Conservation (phyloP, 2,113 vertebrate genomes). For the Seriola quinqueradiata region DNA sequence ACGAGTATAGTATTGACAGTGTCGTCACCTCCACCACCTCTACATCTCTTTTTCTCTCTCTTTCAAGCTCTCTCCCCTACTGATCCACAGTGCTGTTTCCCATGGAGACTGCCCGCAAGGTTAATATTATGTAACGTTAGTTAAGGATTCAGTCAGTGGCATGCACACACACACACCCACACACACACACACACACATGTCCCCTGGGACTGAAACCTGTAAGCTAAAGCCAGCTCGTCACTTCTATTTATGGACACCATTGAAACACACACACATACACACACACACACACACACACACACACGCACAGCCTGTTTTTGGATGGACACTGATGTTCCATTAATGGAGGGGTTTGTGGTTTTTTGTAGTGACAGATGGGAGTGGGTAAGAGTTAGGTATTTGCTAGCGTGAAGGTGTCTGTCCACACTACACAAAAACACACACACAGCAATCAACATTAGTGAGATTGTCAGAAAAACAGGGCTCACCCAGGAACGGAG, state of each 20-base stretch:
- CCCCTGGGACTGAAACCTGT: conserved; percentile 61
- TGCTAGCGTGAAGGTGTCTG: conserved; percentile 29
- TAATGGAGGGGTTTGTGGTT: conserved; percentile 7
- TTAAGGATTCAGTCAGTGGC: conserved; percentile 56
- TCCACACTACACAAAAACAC: conserved; percentile 10
- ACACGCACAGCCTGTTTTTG: conserved; percentile 14
- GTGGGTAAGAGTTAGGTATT: conserved; percentile 36
- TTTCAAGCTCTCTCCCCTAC: conserved; percentile 24
- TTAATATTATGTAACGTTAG: conserved; percentile 71
- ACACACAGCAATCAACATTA: conserved; percentile 72
- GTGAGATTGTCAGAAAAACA: conserved; percentile 66
- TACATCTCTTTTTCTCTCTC: conserved; percentile 15
- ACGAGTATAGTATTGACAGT: conserved; percentile 15
- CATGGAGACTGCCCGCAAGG: conserved; percentile 66
- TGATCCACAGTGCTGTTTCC: conserved; percentile 42
- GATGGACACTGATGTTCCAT: conserved; percentile 22
- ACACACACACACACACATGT: conserved; percentile 25
- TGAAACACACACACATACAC: conserved; percentile 12
- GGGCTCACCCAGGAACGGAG: conserved; percentile 49
- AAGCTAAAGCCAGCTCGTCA: conserved; percentile 54
- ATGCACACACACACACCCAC: conserved; percentile 26
- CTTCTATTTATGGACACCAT: conserved; percentile 63
- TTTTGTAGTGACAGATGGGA: conserved; percentile 18
- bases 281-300: neutral
- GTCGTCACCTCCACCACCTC: conserved; percentile 16